Base-by-base conservation (phyloP, 2,113 vertebrate genomes). In the Alectura lathami region DNA sequence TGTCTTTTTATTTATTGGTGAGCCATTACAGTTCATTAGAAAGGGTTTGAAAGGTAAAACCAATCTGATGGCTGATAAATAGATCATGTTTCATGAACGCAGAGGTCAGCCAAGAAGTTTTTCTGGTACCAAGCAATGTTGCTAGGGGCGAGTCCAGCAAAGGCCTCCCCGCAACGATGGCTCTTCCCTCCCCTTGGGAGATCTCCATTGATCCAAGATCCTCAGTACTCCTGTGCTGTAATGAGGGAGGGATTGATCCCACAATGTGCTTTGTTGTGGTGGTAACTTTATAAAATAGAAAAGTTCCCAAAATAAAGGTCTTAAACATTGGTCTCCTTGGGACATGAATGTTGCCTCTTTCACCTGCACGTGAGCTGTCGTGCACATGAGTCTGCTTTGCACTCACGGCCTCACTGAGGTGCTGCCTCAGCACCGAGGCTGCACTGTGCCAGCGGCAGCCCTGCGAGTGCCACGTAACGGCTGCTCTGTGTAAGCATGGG, bases 401-500 rank as follows among this genome's bases (percentile, higher is more conserved):
- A 2, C 3, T 38, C 0, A 0, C 5, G 34, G 20, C 32, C 53
- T 53, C 3, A 0, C 32, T 3, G 30, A 40, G 45, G 18, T 29
- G 9, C 67, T 80, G 76, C 42, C 60, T 34, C 7, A 53, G 48
- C 42, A 53, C n/a, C 73, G 4, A 8, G 70, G 40, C 15, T 53
- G 17, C 18, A 6, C 9, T 0, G 5, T 32, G 43, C 54, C 0
- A 1, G 32, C 26, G 50, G 20, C 64, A 34, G 15, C 6, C 47
- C 17, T 36, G n/a, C 30, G 29, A 53, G 45, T 20, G 11, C 79
- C 43, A 4, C 0, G 0, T 29, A 26, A 72, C 17, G 0, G 0
- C 32, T 57, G 42, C 77, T 43, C 40, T 45, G 11, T 5, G n/a
- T 8, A 30, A 13, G 1, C 9, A 15, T 34, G 36, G n/a, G 60